Conservation (phyloP, 2,888 invertebrate species). For the Stegana nigrithorax region DNA sequence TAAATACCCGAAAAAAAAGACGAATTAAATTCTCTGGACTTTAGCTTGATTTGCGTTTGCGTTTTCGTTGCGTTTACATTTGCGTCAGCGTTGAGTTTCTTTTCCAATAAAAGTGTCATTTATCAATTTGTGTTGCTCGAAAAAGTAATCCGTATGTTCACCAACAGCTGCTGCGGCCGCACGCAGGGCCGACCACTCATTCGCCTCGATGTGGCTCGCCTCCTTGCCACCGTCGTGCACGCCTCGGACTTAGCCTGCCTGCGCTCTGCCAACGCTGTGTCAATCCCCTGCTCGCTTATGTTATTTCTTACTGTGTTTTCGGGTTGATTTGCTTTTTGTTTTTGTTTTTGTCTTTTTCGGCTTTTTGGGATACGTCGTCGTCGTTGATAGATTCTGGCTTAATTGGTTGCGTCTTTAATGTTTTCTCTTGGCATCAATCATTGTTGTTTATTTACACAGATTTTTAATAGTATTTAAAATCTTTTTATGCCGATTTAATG, state of each 20-base stretch:
- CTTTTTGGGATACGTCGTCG: not conserved
- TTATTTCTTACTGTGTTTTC: not conserved
- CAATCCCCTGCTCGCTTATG: constrained; percentile 28
- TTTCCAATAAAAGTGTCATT: constrained; percentile 60
- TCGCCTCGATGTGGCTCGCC: constrained; percentile 26
- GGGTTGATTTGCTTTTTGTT: not conserved
- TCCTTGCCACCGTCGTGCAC: not conserved
- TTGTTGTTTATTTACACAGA: constrained; percentile 8
- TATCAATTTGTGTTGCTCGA: constrained; percentile 45
- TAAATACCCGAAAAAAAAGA: too few species aligned
- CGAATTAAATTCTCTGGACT: not conserved
- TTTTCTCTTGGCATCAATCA: constrained; percentile 51
- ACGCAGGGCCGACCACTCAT: not conserved
- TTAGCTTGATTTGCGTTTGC: constrained; percentile 15
- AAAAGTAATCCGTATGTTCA: constrained; percentile 13
- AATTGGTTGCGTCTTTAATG: constrained; percentile 54
- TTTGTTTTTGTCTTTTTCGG: constrained; percentile 5
- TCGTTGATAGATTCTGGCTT: constrained; percentile 51
- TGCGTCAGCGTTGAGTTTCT: constrained; percentile 35
- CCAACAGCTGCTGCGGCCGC: constrained; percentile 13
- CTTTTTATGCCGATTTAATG: not conserved
- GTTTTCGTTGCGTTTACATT: not conserved
- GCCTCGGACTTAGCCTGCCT: constrained; percentile 19
- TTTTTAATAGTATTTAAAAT: constrained; percentile 13
- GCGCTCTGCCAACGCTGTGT: not conserved